Percentiles rank a stretch among this genome's conserved stretches.
Evolutionary conservation across 92 coral and sea anemone genomes (phyloP).

Genomic region (Micromussa lordhowensis): DNA sequence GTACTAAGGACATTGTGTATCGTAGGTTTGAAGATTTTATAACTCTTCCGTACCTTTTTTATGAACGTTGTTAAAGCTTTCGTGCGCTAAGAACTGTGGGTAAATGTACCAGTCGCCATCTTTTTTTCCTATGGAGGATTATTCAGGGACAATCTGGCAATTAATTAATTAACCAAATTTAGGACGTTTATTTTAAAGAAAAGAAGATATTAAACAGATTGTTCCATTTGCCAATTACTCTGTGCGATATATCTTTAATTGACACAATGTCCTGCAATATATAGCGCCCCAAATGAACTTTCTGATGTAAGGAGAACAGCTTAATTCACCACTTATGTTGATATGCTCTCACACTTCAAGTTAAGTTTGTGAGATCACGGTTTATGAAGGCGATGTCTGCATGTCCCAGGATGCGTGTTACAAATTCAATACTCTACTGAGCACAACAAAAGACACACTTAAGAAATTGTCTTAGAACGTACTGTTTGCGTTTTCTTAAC

Average conservation of each 20-base stretch:
- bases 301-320: slow-evolving; percentile 21
- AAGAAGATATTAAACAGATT: background rate
- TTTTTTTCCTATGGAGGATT: background rate
- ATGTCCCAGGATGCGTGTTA: slow-evolving; percentile 17
- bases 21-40: too few species aligned
- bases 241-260: slow-evolving; percentile 14
- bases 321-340: slow-evolving; percentile 5
- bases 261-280: slow-evolving; percentile 22
- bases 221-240: background rate
- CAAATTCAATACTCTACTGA: slow-evolving; percentile 6
- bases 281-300: slow-evolving; percentile 8
- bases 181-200: background rate
- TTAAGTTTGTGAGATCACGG: slow-evolving; percentile 13
- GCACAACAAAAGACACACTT: slow-evolving; percentile 1
- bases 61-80: too few species aligned
- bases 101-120: slow-evolving; percentile 1
- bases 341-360: background rate
- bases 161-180: background rate
- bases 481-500: slow-evolving; percentile 7
- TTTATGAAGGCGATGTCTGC: slow-evolving; percentile 1
- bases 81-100: too few species aligned
- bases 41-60: too few species aligned
- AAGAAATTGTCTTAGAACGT: background rate
- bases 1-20: too few species aligned
- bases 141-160: background rate